phyloP scores from a whole-genome alignment of 1,140 invertebrate genomes.

The Drosophila repletoides region DNA sequence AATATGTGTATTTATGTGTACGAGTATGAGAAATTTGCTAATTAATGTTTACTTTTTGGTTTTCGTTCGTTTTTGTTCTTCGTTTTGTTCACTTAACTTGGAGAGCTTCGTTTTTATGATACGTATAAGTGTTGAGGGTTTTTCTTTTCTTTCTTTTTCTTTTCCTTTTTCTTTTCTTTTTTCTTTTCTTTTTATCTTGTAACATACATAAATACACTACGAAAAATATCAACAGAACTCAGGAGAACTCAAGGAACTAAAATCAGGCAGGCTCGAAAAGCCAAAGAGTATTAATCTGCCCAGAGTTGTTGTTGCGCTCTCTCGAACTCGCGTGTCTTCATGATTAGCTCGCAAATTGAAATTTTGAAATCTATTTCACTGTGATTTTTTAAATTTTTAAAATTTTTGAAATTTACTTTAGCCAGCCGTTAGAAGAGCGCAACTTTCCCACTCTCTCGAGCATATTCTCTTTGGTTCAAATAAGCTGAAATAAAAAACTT shows the following conservation, averaged over 20 bases:
- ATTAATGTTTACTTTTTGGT: conserved; percentile 65
- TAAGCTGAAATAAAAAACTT: conserved; percentile 28
- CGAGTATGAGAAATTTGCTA: conserved; percentile 77
- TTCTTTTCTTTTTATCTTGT: no score
- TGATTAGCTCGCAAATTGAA: no score
- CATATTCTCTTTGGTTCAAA: background rate
- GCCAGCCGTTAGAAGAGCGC: no score
- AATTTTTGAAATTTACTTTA: no score
- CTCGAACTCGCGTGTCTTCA: no score
- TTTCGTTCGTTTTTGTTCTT: conserved; percentile 50
- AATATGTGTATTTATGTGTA: conserved; percentile 32
- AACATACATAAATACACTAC: conserved; percentile 20
- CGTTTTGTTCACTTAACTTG: conserved; percentile 63
- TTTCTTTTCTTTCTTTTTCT: no score
- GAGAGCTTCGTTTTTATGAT: conserved; percentile 80
- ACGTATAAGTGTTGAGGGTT: conserved; percentile 77
- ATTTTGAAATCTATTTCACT: no score
- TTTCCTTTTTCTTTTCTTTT: no score
- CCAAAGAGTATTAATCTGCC: no score
- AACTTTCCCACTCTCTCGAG: no score
- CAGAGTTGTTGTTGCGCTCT: no score
- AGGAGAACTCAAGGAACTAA: background rate
- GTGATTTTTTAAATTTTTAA: no score
- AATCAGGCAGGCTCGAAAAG: conserved; percentile 7
- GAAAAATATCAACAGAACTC: conserved; percentile 19